Percentiles rank a stretch among this genome's conserved stretches.
Conservation (phyloP, 2,888 invertebrate genomes). For the Noctua comes region DNA sequence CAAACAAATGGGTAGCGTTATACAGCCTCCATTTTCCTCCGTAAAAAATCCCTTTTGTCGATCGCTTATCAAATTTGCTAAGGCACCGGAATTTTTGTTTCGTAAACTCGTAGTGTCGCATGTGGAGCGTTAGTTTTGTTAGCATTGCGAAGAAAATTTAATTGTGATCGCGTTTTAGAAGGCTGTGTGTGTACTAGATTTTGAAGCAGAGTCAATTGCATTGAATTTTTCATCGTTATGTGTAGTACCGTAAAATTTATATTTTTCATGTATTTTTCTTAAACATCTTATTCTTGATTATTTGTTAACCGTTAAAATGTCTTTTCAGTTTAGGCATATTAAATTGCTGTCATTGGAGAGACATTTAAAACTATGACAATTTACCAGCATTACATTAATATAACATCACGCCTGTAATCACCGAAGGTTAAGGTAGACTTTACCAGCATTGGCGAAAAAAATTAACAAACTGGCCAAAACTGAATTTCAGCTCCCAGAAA, state of each 20-base stretch:
- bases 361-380: too few relatives aligned
- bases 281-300: not conserved
- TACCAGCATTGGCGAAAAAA: not conserved
- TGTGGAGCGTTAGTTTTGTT: not conserved
- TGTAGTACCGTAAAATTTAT: not conserved
- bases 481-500: not conserved
- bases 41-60: constrained; percentile 27
- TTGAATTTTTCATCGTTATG: not conserved
- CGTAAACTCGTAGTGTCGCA: not conserved
- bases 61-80: constrained; percentile 47
- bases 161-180: constrained; percentile 6
- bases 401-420: not conserved
- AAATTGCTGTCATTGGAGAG: not conserved
- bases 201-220: not conserved
- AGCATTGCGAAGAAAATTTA: not conserved
- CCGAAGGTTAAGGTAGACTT: not conserved
- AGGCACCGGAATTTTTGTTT: constrained; percentile 25
- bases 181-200: not conserved
- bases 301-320: not conserved
- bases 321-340: not conserved
- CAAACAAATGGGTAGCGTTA: constrained; percentile 28
- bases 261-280: not conserved
- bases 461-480: not conserved
- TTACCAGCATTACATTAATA: not conserved
- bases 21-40: constrained; percentile 18